Conservation (phyloP, 2,797 vertebrate species). For the Chiloscyllium punctatum region DNA sequence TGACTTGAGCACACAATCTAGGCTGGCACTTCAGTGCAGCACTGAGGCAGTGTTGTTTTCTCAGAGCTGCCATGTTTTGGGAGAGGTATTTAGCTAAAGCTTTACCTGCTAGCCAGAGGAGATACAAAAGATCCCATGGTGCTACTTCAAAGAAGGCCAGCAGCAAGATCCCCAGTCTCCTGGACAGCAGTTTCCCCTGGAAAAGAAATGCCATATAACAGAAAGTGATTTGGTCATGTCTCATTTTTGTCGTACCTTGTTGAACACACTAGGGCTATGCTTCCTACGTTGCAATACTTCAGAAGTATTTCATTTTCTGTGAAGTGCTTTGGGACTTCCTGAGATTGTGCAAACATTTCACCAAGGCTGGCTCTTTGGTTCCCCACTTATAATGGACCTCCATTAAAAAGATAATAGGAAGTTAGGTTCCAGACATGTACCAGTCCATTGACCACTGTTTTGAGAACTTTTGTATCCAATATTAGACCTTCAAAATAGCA, state of each 20-base stretch:
- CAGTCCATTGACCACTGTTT: neutral
- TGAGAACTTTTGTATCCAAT: neutral
- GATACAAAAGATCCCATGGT: neutral
- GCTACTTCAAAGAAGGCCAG: neutral
- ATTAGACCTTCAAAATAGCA: constrained; percentile 1
- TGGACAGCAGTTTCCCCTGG: neutral
- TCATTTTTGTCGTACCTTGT: neutral
- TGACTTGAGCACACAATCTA: neutral
- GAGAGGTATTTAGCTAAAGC: neutral
- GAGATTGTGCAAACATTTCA: neutral
- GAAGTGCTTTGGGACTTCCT: neutral
- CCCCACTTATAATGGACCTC: neutral
- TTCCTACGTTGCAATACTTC: neutral
- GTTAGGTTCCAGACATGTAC: neutral
- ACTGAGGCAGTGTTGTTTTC: neutral
- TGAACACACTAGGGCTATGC: neutral
- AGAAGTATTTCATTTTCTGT: neutral
- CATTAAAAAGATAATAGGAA: neutral
- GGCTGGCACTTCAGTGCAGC: neutral
- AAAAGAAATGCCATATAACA: neutral
- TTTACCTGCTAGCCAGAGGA: neutral
- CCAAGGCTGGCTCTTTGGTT: neutral
- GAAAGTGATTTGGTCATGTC: neutral
- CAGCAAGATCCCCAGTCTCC: neutral
- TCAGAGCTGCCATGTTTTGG: neutral